phyloP scores from a whole-genome alignment of 2,113 vertebrate species.

The human (Homo sapiens) region DNA sequence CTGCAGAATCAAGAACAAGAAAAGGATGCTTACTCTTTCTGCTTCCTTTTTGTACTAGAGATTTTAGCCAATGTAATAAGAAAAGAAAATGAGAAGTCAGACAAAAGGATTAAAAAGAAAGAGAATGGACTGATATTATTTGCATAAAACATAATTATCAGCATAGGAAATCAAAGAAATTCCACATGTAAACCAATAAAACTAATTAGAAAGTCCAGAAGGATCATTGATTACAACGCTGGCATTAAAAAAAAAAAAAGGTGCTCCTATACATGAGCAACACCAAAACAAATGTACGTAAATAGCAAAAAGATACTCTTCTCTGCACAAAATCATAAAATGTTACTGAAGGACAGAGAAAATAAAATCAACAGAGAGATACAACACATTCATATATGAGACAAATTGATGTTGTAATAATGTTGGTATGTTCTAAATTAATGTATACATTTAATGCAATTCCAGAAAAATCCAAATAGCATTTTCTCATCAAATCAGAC shows the following conservation, averaged over 20 bases:
- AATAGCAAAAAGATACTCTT: neutral
- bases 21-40: neutral
- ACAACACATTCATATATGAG: neutral
- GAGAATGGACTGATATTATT: neutral
- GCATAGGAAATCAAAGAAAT: neutral
- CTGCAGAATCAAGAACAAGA: neutral
- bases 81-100: slow-evolving; percentile 20
- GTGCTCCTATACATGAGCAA: neutral
- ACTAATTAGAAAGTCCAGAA: neutral
- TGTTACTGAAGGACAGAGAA: neutral
- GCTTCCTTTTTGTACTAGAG: neutral
- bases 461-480: neutral
- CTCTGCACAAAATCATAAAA: neutral
- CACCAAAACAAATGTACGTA: neutral
- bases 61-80: neutral
- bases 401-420: neutral
- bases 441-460: slow-evolving; percentile 5
- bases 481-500: neutral
- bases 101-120: neutral
- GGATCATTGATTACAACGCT: neutral
- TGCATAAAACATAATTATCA: neutral
- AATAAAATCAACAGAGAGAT: neutral
- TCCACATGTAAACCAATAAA: neutral
- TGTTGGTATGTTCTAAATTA: neutral
- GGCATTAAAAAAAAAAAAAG: neutral